Percentiles rank a stretch among this genome's conserved stretches.
Conservation (phyloP, 2,113 vertebrate genomes). For the Cochlearius cochlearius region DNA sequence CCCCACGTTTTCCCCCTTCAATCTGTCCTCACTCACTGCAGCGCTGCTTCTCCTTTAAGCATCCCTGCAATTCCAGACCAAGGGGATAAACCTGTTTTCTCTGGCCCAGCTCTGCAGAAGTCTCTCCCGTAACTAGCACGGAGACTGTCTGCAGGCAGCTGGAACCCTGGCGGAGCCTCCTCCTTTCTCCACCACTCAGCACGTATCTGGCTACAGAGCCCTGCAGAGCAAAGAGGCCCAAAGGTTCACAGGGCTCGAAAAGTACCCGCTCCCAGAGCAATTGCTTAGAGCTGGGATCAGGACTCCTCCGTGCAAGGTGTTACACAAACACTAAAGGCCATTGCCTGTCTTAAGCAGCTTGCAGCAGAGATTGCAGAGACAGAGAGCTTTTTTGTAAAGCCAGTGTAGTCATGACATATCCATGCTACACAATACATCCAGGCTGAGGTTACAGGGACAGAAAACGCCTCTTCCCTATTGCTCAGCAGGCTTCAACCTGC, state of each 20-base stretch:
- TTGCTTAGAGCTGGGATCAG: neutral
- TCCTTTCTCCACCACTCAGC: neutral
- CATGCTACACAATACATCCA: neutral
- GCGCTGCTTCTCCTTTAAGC: neutral
- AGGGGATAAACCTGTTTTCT: neutral
- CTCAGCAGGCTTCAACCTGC: neutral
- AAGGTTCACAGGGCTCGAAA: neutral
- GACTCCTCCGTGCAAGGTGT: neutral
- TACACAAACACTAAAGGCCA: neutral
- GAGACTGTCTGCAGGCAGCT: neutral
- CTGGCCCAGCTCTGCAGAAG: neutral
- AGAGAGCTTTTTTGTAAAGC: neutral
- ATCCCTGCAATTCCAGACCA: neutral
- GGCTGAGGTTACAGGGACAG: neutral
- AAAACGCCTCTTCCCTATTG: neutral
- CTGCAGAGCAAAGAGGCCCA: neutral
- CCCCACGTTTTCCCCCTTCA: rapidly evolving
- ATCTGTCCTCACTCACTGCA: neutral
- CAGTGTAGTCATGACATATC: neutral
- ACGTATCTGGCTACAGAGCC: neutral
- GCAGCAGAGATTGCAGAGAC: neutral
- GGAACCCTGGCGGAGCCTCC: neutral
- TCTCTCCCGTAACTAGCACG: neutral
- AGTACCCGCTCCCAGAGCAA: neutral
- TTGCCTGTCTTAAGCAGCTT: neutral